Evolutionary conservation across 2,113 vertebrate genomes (phyloP).

Genomic region (Tinamus guttatus): DNA sequence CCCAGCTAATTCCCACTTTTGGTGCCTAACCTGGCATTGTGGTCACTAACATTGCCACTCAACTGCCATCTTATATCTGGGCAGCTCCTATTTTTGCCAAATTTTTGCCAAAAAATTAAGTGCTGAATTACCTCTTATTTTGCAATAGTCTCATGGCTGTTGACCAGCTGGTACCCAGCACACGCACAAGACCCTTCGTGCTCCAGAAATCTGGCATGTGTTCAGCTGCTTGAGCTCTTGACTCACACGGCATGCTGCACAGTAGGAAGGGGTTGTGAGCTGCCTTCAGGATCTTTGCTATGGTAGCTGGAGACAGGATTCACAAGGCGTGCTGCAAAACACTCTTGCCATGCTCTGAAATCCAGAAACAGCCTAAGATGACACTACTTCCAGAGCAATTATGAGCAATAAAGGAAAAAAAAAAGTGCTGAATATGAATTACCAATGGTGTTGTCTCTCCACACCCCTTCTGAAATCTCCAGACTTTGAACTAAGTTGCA

Average conservation of each 20-base stretch:
- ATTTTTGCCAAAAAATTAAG: no score
- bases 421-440: background rate
- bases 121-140: background rate
- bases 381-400: background rate
- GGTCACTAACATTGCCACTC: background rate
- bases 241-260: background rate
- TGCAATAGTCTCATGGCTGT: rapidly evolving
- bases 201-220: background rate
- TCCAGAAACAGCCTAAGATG: background rate
- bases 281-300: background rate
- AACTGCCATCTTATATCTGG: background rate
- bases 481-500: background rate
- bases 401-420: background rate
- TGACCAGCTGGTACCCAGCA: background rate
- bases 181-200: background rate
- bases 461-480: background rate
- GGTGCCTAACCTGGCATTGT: background rate
- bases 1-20: background rate
- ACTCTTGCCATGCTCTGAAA: background rate
- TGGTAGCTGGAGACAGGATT: background rate
- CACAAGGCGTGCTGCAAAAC: background rate
- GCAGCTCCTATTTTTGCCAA: background rate
- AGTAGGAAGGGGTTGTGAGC: background rate
- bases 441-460: background rate
- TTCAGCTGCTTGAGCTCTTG: background rate